Evolutionary conservation across 2,113 vertebrate genomes (phyloP), one percentile per base, ranked within the genome.

Genomic region (Thermophis baileyi): DNA sequence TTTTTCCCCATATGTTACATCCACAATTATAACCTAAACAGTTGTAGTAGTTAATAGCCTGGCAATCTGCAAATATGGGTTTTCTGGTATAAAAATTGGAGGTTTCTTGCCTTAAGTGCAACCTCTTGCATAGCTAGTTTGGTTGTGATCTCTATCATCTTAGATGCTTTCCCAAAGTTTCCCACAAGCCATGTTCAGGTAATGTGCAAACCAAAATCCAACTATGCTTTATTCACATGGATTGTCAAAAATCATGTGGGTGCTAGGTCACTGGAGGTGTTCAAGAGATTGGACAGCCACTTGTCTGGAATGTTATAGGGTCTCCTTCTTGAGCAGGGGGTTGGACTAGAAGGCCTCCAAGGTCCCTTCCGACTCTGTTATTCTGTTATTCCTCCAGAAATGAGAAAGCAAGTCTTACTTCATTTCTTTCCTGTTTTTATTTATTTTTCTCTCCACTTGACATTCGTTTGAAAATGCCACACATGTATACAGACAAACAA

Each of bases 391-490:
- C 14, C 5, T 3, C 54, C 20, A 74, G 46, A 89, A 92, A 90
- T 86, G 30, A 81, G 74, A 44, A 44, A 81, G 74, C 18, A 11
- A 44, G 46, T 30, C 49, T 8, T 49, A 1, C 9, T 47, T 69
- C 12, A 1, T 35, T 47, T 14, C 51, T 74, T 89, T 94, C 40
- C 93, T 89, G 90, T 88, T 35, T 47, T 94, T 94, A 69, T 89
- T 57, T 60, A 89, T 27, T n/a, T 87, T 74, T 44, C 53, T 49
- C 53, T 49, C 44, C 89, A 93, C 89, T 92, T 74, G 86, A 74
- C 60, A 95, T 81, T 94, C 93, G 74, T 89, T 92, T 91, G 87
- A 92, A 93, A 93, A 94, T 63, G 54, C 91, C 94, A 86, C 93
- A 92, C 93, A 91, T 49, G 85, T 88, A 85, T 69, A 89, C 90